Evolutionary conservation across 2,113 vertebrate genomes (phyloP).

Genomic region (Syrrhaptes paradoxus): DNA sequence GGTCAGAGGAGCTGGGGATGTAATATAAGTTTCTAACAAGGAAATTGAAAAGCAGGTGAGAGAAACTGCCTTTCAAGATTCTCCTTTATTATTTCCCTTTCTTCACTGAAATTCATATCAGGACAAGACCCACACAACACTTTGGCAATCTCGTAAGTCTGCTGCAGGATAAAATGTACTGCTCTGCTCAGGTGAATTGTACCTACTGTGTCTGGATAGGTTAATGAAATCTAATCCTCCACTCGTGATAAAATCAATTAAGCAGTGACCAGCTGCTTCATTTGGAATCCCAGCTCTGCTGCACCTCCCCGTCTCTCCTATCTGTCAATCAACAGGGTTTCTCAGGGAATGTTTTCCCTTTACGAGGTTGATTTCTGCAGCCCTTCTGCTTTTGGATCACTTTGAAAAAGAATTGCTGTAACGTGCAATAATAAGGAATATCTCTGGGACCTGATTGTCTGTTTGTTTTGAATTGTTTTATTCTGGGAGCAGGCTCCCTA

Average conservation of each 20-base stretch:
- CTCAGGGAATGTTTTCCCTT: background rate
- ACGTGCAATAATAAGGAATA: background rate
- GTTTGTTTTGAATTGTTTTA: background rate
- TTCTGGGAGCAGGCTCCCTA: background rate
- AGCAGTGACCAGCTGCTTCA: background rate
- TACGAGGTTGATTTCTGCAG: background rate
- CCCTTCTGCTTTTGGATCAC: background rate
- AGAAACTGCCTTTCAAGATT: constrained; percentile 51
- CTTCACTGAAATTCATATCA: constrained; percentile 37
- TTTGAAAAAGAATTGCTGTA: background rate
- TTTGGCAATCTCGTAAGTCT: background rate
- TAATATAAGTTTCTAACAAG: constrained; percentile 29
- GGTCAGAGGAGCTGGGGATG: constrained; percentile 14
- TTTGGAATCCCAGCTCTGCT: background rate
- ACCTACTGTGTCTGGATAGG: background rate
- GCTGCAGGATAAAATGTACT: background rate
- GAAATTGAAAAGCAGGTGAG: constrained; percentile 45
- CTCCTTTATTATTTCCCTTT: constrained; percentile 48
- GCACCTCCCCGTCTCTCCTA: background rate
- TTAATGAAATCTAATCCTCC: constrained; percentile 56
- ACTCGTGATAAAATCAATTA: constrained; percentile 42
- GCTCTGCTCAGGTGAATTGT: constrained; percentile 15
- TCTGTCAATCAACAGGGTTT: background rate
- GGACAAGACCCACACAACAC: constrained; percentile 18
- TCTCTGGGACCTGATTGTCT: background rate